These are phyloP conservation scores for Plebejus melissa DNA, from an alignment of 2,888 invertebrate species.

Conservation along the genomic window DNA sequence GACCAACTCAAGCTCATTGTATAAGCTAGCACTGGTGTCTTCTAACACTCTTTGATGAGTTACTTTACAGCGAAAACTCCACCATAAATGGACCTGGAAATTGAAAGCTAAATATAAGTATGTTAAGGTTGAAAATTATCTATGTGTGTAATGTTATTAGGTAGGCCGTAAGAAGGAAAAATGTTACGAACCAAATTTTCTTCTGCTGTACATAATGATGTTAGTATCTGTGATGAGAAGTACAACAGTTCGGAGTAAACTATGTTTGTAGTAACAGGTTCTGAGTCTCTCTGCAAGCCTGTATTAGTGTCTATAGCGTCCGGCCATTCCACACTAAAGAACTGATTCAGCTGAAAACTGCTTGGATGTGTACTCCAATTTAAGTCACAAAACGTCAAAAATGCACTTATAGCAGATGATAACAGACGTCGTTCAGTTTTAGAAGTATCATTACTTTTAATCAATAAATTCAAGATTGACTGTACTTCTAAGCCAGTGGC, in stretches of 20 bases:
- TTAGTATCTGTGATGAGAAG: constrained; percentile 62
- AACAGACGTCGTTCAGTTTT: constrained; percentile 61
- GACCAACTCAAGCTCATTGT: constrained; percentile 76
- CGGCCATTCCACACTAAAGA: constrained; percentile 64
- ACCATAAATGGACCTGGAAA: constrained; percentile 78
- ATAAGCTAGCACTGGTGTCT: constrained; percentile 84
- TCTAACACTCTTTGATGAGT: constrained; percentile 88
- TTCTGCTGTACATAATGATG: constrained; percentile 51
- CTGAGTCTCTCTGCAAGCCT: constrained; percentile 79
- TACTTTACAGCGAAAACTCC: constrained; percentile 85
- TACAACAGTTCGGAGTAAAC: constrained; percentile 74
- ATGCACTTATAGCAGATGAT: constrained; percentile 80
- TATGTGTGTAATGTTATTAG: background rate
- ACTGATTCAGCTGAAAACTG: constrained; percentile 57
- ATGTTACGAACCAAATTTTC: constrained; percentile 56
- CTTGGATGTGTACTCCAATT: constrained; percentile 89
- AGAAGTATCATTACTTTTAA: constrained; percentile 41
- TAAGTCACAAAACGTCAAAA: constrained; percentile 86
- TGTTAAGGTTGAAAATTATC: background rate
- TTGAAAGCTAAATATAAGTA: background rate
- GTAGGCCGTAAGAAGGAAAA: background rate
- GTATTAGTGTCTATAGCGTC: constrained; percentile 58
- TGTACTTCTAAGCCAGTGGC: constrained; percentile 50
- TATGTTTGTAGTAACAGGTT: constrained; percentile 83
- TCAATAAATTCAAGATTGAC: constrained; percentile 45